These are phyloP conservation scores for Pipra filicauda DNA, from an alignment of 2,113 vertebrate species.

Conservation along the genomic window DNA sequence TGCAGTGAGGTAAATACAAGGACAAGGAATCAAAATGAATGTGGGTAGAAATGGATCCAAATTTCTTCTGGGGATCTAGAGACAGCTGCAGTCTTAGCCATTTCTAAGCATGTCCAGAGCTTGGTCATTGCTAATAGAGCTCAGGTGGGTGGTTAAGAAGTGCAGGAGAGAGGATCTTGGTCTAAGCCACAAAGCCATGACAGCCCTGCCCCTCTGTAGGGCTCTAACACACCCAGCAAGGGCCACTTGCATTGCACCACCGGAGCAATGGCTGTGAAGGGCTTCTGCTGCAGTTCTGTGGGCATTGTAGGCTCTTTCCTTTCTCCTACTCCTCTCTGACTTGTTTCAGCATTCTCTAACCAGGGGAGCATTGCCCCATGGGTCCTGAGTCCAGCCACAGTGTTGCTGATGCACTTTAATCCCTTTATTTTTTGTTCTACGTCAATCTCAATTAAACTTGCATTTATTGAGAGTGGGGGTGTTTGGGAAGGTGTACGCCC, in stretches of 20 bases:
- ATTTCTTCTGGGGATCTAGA: background rate
- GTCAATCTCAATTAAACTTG: background rate
- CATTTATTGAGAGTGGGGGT: background rate
- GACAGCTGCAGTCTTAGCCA: background rate
- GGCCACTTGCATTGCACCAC: background rate
- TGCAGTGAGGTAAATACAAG: background rate
- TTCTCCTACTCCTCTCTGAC: background rate
- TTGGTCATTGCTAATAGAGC: background rate
- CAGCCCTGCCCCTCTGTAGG: background rate
- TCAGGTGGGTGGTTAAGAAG: background rate
- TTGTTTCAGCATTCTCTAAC: background rate
- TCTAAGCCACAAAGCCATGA: background rate
- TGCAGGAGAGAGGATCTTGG: background rate
- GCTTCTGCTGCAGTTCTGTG: background rate
- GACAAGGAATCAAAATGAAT: background rate
- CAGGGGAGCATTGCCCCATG: background rate
- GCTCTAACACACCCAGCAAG: background rate
- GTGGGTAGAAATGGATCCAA: background rate
- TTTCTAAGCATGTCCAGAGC: background rate
- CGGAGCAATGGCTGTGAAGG: background rate
- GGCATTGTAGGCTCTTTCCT: rapidly evolving
- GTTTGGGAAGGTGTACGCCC: background rate
- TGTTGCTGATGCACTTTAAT: background rate
- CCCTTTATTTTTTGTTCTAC: background rate
- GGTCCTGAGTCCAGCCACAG: background rate